Conservation (phyloP, 2,797 vertebrate species). For the Enteromius fasciolatus region DNA sequence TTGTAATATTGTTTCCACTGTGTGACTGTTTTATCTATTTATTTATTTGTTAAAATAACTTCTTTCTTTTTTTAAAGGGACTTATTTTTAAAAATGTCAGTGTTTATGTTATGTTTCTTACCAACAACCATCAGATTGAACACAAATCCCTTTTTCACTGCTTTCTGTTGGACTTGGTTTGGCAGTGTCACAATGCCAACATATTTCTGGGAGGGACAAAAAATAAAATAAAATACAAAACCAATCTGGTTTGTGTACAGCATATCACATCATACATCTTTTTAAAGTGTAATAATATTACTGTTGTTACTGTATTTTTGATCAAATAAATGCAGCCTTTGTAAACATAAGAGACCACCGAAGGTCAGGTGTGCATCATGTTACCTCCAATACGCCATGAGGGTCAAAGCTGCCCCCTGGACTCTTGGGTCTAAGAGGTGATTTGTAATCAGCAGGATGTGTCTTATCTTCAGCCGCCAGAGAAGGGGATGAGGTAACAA, state of each 20-base stretch:
- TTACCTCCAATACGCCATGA: slow-evolving; percentile 89
- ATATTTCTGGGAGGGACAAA: slow-evolving; percentile 69
- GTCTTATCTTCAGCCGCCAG: background rate
- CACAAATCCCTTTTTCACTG: slow-evolving; percentile 86
- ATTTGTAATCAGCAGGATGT: slow-evolving; percentile 73
- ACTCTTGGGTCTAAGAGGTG: slow-evolving; percentile 81
- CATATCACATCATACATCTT: background rate
- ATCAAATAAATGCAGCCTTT: background rate
- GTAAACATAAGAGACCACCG: background rate
- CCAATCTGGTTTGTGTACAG: background rate
- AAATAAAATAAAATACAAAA: background rate
- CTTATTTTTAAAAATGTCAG: background rate
- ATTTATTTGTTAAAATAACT: background rate
- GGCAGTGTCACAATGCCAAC: slow-evolving; percentile 85
- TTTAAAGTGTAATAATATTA: background rate
- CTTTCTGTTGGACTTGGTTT: slow-evolving; percentile 84
- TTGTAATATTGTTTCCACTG: background rate
- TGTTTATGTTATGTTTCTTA: slow-evolving; percentile 47
- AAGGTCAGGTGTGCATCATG: background rate
- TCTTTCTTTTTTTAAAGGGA: background rate
- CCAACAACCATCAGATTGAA: slow-evolving; percentile 87
- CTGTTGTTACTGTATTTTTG: background rate
- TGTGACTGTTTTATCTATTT: background rate
- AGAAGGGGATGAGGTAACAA: background rate
- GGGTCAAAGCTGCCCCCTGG: slow-evolving; percentile 88